Evolutionary conservation across 1,140 invertebrate genomes (phyloP).

Genomic region (Phthorimaea operculella): DNA sequence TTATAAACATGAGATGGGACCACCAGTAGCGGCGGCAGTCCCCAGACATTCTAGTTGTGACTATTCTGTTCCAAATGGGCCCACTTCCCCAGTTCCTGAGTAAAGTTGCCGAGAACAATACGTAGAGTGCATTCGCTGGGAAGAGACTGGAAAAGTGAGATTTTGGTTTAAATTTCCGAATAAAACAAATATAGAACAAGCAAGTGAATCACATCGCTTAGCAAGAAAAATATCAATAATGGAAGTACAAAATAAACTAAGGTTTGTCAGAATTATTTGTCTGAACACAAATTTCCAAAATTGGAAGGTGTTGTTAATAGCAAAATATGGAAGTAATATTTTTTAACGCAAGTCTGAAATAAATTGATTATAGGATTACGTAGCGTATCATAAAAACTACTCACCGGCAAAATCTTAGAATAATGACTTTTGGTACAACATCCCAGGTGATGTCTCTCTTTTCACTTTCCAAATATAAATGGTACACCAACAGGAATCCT

Average conservation of each 20-base stretch:
- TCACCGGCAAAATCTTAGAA: neutral
- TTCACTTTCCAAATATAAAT: neutral
- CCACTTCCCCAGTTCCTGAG: neutral
- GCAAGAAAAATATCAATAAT: too few species aligned
- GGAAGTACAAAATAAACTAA: too few species aligned
- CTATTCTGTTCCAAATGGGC: neutral
- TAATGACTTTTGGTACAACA: neutral
- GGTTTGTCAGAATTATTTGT: too few species aligned
- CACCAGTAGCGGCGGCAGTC: slow-evolving; percentile 13
- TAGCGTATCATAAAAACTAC: neutral
- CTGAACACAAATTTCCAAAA: too few species aligned
- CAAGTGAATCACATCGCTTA: too few species aligned
- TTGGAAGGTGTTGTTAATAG: too few species aligned
- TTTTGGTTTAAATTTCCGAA: too few species aligned
- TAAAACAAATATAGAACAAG: too few species aligned
- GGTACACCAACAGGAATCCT: neutral
- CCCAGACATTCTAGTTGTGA: neutral
- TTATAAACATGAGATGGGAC: slow-evolving; percentile 14
- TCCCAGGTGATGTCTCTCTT: neutral
- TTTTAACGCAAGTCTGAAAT: too few species aligned
- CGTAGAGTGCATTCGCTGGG: neutral
- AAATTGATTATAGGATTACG: too few species aligned
- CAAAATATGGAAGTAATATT: too few species aligned
- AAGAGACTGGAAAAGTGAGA: neutral
- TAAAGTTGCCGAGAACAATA: neutral